Evolutionary conservation across 2,113 vertebrate genomes (phyloP).

Genomic region (Lasiurus borealis): DNA sequence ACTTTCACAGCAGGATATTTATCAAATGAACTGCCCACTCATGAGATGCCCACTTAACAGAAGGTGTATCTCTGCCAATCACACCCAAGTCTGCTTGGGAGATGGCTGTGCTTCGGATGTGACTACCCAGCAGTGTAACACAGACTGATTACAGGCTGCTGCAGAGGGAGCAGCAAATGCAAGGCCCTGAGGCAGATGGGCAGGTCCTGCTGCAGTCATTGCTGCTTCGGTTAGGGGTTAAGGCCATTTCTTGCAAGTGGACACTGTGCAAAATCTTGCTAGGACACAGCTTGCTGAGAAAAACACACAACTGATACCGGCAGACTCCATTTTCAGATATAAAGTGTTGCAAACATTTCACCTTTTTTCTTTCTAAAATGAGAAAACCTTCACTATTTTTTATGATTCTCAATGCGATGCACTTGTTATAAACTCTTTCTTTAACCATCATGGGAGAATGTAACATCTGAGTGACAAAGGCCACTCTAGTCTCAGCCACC

Average conservation of each 20-base stretch:
- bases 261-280: neutral
- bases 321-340: neutral
- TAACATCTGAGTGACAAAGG: neutral
- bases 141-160: neutral
- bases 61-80: neutral
- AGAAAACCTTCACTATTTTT: neutral
- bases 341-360: neutral
- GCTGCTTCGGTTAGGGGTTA: neutral
- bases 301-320: neutral
- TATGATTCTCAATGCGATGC: slow-evolving; percentile 11
- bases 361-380: slow-evolving; percentile 42
- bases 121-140: neutral
- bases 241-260: neutral
- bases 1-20: neutral
- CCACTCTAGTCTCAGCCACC: neutral
- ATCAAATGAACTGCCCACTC: neutral
- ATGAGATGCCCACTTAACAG: neutral
- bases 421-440: neutral
- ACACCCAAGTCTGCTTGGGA: neutral
- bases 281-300: neutral
- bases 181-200: neutral
- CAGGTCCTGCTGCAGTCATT: neutral
- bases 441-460: neutral
- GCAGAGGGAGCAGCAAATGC: neutral
- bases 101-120: neutral